phyloP scores from a whole-genome alignment of 2,888 invertebrate genomes.

The Anaspis maculata region DNA sequence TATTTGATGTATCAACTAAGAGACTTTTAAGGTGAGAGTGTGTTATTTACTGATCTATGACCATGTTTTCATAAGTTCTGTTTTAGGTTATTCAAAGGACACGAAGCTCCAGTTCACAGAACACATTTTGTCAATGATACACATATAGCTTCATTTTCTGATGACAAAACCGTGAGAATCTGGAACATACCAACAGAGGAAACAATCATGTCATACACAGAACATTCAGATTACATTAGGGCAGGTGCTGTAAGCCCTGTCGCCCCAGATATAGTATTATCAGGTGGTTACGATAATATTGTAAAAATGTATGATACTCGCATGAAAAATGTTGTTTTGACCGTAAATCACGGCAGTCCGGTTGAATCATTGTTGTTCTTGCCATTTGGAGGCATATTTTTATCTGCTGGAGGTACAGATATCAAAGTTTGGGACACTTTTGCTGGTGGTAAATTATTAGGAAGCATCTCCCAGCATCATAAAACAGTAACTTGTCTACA shows the following conservation, averaged over 20 bases:
- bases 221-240: slow-evolving; percentile 75
- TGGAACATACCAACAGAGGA: slow-evolving; percentile 89
- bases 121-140: slow-evolving; percentile 72
- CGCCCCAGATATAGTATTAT: slow-evolving; percentile 66
- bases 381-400: slow-evolving; percentile 82
- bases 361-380: slow-evolving; percentile 83
- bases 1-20: slow-evolving; percentile 83
- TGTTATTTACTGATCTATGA: neutral
- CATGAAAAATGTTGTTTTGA: slow-evolving; percentile 58
- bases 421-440: slow-evolving; percentile 91
- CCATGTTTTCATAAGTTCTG: slow-evolving; percentile 5
- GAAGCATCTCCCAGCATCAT: slow-evolving; percentile 84
- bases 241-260: slow-evolving; percentile 75
- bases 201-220: slow-evolving; percentile 54
- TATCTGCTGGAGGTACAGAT: slow-evolving; percentile 86
- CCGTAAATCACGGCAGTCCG: slow-evolving; percentile 80
- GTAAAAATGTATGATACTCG: slow-evolving; percentile 84
- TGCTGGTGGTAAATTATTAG: slow-evolving; percentile 76
- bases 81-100: slow-evolving; percentile 79
- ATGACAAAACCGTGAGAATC: slow-evolving; percentile 78
- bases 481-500: slow-evolving; percentile 87
- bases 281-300: slow-evolving; percentile 83
- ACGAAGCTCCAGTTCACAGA: slow-evolving; percentile 71
- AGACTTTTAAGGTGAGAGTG: slow-evolving; percentile 52
- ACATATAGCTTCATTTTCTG: slow-evolving; percentile 79